Evolutionary conservation across 2,888 invertebrate genomes (phyloP).

Genomic region (Pedicia rivosa): DNA sequence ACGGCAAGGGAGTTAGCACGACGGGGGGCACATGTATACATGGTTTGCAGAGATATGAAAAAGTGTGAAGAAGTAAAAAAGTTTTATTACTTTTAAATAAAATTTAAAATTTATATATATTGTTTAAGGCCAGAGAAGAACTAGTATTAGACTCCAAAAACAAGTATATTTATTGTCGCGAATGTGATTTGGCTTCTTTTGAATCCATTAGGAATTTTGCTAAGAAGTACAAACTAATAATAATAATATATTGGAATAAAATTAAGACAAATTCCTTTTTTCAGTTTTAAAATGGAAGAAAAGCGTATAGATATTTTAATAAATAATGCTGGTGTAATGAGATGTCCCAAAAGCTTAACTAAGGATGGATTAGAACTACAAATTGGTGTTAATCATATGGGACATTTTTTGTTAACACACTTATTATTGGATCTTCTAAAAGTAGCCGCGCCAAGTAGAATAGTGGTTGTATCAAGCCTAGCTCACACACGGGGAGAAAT

Average conservation of each 20-base stretch:
- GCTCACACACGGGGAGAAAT: conserved; percentile 35
- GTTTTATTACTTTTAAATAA: too few relatives aligned
- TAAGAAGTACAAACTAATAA: conserved; percentile 27
- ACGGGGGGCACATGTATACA: conserved; percentile 54
- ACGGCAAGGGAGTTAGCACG: conserved; percentile 47
- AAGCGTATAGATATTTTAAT: conserved; percentile 43
- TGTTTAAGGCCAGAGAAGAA: conserved; percentile 44
- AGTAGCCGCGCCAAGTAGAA: conserved; percentile 38
- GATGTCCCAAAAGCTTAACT: conserved; percentile 40
- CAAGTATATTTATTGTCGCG: conserved; percentile 48
- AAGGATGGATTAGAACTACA: conserved; percentile 51
- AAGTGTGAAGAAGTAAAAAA: conserved; percentile 45
- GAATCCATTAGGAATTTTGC: conserved; percentile 43
- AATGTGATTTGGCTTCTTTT: conserved; percentile 36
- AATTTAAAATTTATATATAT: too few relatives aligned
- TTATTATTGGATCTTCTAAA: conserved; percentile 40
- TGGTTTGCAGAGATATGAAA: conserved; percentile 61
- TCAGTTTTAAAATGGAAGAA: conserved; percentile 31
- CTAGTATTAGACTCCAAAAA: conserved; percentile 60
- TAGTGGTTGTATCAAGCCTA: conserved; percentile 43
- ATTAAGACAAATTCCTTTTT: conserved; percentile 12
- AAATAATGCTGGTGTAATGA: conserved; percentile 59
- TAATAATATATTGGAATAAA: not conserved
- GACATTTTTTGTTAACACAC: conserved; percentile 43
- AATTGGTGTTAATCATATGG: conserved; percentile 49